A percentile compares a stretch with the other conserved stretches of the same genome.
These are phyloP conservation scores for Masticophis lateralis DNA, from an alignment of 2,797 vertebrate species.

Conservation along the genomic window DNA sequence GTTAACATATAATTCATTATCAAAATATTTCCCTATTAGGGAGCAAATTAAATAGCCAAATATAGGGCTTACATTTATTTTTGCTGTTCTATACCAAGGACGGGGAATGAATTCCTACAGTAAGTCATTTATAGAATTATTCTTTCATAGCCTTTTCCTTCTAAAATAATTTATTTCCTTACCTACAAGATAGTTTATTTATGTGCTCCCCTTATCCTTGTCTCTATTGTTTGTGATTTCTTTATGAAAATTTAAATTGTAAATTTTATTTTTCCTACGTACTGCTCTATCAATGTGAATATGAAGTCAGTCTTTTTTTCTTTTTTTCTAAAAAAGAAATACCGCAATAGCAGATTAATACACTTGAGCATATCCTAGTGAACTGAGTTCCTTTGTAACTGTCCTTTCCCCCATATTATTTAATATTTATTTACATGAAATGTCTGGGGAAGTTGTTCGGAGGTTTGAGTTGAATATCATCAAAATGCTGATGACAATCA, in stretches of 20 bases:
- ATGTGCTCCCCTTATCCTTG: not conserved
- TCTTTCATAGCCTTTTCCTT: not conserved
- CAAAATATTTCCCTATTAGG: conserved; percentile 28
- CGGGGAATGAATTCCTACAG: not conserved
- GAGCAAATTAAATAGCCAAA: conserved; percentile 21
- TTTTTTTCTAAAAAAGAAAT: not conserved
- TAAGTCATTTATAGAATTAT: rapidly evolving
- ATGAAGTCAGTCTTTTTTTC: not conserved
- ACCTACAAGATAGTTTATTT: not conserved
- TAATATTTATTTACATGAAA: not conserved
- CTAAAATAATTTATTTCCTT: not conserved
- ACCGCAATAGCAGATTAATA: not conserved
- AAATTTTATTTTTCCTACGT: not conserved
- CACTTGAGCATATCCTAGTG: not conserved
- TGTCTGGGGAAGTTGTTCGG: not conserved
- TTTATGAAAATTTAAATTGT: not conserved
- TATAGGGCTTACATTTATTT: not conserved
- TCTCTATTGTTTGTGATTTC: not conserved
- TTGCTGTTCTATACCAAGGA: not conserved
- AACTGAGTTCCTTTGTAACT: not conserved
- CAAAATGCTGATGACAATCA: not conserved
- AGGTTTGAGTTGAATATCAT: not conserved
- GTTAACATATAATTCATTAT: not conserved
- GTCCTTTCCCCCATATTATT: not conserved
- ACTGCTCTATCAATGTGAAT: not conserved